These are phyloP conservation scores for Prunella strophiata DNA, from an alignment of 2,797 vertebrate species.

Conservation along the genomic window DNA sequence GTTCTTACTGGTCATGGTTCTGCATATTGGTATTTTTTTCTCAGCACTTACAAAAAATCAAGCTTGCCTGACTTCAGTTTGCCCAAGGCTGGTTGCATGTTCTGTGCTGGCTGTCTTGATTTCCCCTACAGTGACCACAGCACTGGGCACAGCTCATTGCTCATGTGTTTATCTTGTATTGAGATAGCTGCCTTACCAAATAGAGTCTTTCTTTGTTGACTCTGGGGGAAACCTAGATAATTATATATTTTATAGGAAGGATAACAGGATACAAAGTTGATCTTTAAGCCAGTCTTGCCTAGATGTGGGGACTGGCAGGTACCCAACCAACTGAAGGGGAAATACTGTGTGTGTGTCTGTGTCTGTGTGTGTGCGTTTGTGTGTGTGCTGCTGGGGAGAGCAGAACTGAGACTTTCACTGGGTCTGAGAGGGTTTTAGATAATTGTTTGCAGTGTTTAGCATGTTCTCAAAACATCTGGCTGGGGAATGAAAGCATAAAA, in stretches of 20 bases:
- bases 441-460: neutral
- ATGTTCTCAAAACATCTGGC: neutral
- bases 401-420: neutral
- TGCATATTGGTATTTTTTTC: neutral
- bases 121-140: neutral
- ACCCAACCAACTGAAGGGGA: neutral
- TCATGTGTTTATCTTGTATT: neutral
- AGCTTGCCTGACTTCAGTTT: neutral
- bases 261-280: neutral
- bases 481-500: neutral
- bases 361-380: no score
- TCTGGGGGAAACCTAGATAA: fast-evolving
- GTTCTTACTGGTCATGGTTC: neutral
- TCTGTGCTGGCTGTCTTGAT: neutral
- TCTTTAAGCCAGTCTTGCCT: neutral
- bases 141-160: neutral
- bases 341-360: neutral
- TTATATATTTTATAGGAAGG: no score
- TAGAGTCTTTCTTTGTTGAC: neutral
- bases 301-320: neutral
- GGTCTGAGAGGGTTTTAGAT: neutral
- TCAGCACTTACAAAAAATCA: neutral
- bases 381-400: neutral
- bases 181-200: neutral
- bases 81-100: neutral